Evolutionary conservation across 2,888 invertebrate genomes (phyloP).

Genomic region (Parascotia fuliginaria): DNA sequence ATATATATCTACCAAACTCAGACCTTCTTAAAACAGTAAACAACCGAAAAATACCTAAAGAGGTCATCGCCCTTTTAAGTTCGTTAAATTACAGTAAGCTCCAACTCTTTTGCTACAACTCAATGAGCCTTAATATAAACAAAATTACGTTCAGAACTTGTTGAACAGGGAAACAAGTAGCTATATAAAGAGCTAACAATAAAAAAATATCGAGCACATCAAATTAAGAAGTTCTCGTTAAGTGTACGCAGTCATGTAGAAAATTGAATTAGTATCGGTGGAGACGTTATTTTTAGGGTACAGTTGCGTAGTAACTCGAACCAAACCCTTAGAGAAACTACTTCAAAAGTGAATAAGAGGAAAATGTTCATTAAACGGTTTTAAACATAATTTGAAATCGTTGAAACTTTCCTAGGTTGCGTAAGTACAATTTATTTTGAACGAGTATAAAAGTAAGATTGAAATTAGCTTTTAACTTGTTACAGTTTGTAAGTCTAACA

Average conservation of each 20-base stretch:
- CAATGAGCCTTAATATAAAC: background rate
- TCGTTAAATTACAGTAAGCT: too few species aligned
- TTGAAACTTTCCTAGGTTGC: too few species aligned
- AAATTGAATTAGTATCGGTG: conserved; percentile 68
- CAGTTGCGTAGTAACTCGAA: conserved; percentile 22
- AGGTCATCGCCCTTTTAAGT: too few species aligned
- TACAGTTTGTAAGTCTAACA: too few species aligned
- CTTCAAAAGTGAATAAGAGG: conserved; percentile 12
- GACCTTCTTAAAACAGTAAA: too few species aligned
- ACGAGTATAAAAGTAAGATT: too few species aligned
- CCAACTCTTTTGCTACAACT: background rate
- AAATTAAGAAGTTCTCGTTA: conserved; percentile 65
- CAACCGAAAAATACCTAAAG: too few species aligned
- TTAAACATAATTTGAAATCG: too few species aligned
- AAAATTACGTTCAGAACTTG: conserved; percentile 1
- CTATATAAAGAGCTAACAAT: conserved; percentile 34
- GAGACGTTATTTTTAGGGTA: conserved; percentile 49
- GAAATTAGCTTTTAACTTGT: too few species aligned
- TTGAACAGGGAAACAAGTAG: conserved; percentile 30
- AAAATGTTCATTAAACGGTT: conserved; percentile 1
- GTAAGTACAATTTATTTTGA: too few species aligned
- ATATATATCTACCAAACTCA: too few species aligned
- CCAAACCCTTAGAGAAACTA: conserved; percentile 14
- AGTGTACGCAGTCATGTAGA: conserved; percentile 59
- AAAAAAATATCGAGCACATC: conserved; percentile 58